Percentiles rank a stretch among this genome's conserved stretches.
These are phyloP conservation scores for Silurus lanzhouensis DNA, from an alignment of 2,797 vertebrate genomes.

Conservation along the genomic window DNA sequence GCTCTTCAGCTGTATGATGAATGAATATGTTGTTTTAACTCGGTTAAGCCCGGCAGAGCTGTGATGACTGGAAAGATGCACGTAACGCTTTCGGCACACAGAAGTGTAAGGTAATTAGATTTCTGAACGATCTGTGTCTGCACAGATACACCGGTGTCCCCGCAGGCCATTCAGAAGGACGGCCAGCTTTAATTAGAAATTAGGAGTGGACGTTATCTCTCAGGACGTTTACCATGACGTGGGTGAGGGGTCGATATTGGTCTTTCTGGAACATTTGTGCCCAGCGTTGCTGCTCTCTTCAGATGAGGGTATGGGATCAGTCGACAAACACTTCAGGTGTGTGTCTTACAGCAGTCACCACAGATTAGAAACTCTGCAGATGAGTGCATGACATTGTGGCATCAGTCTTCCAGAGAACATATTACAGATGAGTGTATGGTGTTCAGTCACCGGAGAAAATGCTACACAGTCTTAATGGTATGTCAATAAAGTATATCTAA, in stretches of 20 bases:
- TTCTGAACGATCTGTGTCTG: constrained; percentile 65
- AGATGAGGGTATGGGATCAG: background rate
- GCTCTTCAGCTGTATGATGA: constrained; percentile 76
- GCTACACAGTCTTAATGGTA: background rate
- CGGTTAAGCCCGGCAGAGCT: constrained; percentile 73
- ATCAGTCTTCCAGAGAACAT: background rate
- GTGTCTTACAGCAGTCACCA: background rate
- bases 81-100: constrained; percentile 65
- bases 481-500: no score
- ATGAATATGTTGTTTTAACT: constrained; percentile 77
- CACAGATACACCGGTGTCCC: constrained; percentile 65
- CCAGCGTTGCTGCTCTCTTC: background rate
- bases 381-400: background rate
- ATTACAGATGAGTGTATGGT: background rate
- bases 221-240: constrained; percentile 54
- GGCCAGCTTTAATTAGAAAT: constrained; percentile 72
- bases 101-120: constrained; percentile 73
- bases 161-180: constrained; percentile 61
- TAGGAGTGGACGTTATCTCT: constrained; percentile 64
- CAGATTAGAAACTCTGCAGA: background rate
- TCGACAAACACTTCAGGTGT: no score
- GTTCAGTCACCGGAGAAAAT: no score
- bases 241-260: constrained; percentile 47
- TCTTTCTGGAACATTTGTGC: constrained; percentile 29
- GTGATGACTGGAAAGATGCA: constrained; percentile 68